A percentile compares a stretch with the other conserved stretches of the same genome.
phyloP scores from a whole-genome alignment of 2,113 vertebrate genomes.

The Ia io region DNA sequence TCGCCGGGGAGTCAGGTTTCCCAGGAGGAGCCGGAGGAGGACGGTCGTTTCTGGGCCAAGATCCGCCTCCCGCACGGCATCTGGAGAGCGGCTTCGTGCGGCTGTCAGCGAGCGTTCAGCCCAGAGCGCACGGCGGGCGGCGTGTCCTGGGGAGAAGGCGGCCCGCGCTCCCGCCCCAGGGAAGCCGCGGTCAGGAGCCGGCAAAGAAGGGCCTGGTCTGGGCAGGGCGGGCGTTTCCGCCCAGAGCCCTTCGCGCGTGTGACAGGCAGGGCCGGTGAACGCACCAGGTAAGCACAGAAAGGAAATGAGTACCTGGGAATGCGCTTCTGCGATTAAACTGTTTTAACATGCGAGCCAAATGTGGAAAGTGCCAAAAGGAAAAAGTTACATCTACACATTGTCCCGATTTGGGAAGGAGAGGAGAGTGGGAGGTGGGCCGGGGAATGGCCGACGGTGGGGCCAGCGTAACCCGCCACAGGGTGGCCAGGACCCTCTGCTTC shows the following conservation, averaged over 20 bases:
- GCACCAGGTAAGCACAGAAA: background rate
- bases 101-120: no score
- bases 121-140: no score
- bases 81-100: no score
- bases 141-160: no score
- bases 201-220: background rate
- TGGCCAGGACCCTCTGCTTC: background rate
- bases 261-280: background rate
- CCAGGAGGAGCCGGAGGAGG: background rate
- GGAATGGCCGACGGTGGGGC: background rate
- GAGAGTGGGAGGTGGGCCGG: rapidly evolving
- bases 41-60: background rate
- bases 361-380: background rate
- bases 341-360: background rate
- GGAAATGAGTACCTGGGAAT: background rate
- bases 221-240: background rate
- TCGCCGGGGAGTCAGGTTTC: background rate
- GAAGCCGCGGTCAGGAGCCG: background rate
- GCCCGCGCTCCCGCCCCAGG: no score
- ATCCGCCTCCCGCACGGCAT: background rate
- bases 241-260: background rate
- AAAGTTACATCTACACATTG: background rate
- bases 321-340: background rate
- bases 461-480: background rate
- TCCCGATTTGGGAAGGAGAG: background rate